phyloP scores from a whole-genome alignment of 2,113 vertebrate genomes.

The Propithecus coquereli region DNA sequence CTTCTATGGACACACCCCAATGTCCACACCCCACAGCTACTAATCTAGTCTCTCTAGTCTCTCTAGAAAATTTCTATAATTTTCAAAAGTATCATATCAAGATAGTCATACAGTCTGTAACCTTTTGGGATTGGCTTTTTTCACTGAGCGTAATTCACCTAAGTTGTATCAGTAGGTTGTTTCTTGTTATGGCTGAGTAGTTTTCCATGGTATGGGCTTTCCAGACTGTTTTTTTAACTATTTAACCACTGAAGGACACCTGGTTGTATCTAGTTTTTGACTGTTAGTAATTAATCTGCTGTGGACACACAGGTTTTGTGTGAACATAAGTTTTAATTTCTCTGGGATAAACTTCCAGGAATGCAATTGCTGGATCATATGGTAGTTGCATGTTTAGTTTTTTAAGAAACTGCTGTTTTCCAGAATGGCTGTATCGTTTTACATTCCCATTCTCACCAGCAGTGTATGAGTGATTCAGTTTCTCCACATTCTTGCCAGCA shows the following conservation, averaged over 20 bases:
- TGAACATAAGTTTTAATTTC: background rate
- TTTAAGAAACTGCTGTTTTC: background rate
- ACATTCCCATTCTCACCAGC: background rate
- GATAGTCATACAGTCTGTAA: background rate
- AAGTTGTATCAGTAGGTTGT: background rate
- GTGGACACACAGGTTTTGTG: background rate
- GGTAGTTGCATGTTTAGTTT: background rate
- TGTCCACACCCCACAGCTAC: background rate
- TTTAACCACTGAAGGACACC: background rate
- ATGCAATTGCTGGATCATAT: background rate
- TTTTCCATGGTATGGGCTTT: background rate
- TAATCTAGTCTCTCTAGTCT: background rate
- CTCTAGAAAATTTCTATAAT: background rate
- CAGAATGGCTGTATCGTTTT: background rate
- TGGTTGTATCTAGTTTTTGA: background rate
- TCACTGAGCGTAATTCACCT: background rate
- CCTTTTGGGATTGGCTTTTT: background rate
- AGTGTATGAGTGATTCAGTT: accelerated
- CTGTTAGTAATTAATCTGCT: background rate
- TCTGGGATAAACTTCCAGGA: background rate
- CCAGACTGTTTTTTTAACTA: background rate
- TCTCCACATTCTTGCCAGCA: background rate
- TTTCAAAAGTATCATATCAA: background rate
- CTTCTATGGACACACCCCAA: background rate
- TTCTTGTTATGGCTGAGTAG: background rate